Evolutionary conservation across 2,113 vertebrate species (phyloP).

Genomic region (Heloderma charlesbogerti): DNA sequence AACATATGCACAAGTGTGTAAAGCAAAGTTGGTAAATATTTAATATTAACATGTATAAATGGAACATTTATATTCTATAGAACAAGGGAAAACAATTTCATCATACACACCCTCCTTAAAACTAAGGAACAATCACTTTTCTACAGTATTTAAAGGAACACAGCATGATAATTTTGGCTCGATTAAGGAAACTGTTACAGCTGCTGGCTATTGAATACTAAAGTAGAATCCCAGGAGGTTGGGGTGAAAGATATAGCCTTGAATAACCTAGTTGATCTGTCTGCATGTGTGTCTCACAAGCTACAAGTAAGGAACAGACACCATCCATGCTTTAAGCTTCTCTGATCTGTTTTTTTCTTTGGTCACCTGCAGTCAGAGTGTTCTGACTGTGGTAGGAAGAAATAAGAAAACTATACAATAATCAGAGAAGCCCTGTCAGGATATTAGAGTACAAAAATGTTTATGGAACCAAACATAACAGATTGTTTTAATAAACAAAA

Average conservation of each 20-base stretch:
- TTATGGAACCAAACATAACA: background rate
- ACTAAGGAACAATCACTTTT: background rate
- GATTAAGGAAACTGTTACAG: background rate
- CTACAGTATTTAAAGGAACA: background rate
- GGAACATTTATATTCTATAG: background rate
- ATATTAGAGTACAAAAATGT: background rate
- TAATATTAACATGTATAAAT: conserved; percentile 2
- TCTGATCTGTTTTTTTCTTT: background rate
- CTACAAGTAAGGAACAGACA: background rate
- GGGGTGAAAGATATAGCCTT: background rate
- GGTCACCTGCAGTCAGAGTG: background rate
- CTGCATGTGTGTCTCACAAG: background rate
- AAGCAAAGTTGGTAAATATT: background rate
- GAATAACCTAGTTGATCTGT: background rate
- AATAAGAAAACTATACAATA: background rate
- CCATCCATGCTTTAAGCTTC: background rate
- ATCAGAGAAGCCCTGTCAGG: background rate
- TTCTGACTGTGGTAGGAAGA: too few species aligned
- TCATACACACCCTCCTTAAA: background rate
- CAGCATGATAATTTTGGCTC: background rate
- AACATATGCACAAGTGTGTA: background rate
- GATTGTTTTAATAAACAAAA: conserved; percentile 3
- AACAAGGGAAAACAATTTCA: background rate
- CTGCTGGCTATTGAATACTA: background rate
- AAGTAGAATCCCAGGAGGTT: background rate